Percentiles rank a stretch among this genome's conserved stretches.
Conservation (phyloP, 2,888 invertebrate genomes). For the Frankliniella fusca region DNA sequence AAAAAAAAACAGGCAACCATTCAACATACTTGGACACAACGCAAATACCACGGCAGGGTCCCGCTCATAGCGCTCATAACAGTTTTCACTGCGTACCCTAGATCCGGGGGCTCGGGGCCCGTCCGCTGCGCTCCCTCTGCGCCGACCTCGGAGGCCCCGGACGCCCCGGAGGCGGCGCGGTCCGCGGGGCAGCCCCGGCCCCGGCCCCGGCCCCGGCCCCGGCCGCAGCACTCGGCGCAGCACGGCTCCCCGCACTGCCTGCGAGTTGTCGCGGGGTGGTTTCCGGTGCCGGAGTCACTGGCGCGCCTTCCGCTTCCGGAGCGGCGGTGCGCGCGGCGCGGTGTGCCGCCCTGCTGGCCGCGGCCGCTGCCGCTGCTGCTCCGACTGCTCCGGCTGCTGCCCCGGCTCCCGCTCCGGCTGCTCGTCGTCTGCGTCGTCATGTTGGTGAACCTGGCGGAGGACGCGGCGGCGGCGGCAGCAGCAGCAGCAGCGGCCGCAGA, state of each 20-base stretch:
- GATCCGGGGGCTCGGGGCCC: too few relatives aligned
- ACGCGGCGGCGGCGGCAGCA: background rate
- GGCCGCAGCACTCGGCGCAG: background rate
- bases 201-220: background rate
- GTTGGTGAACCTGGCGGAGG: conserved; percentile 17
- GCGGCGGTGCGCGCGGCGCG: background rate
- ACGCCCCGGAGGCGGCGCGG: background rate
- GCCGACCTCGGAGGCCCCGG: background rate
- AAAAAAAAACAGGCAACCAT: too few relatives aligned
- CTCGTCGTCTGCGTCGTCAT: conserved; percentile 5
- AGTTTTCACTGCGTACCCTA: background rate
- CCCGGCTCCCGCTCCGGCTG: background rate
- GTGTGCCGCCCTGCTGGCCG: background rate
- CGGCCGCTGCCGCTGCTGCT: background rate
- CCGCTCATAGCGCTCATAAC: too few relatives aligned
- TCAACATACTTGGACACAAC: too few relatives aligned
- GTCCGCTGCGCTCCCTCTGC: background rate
- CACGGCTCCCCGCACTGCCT: conserved; percentile 1
- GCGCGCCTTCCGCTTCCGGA: conserved; percentile 3
- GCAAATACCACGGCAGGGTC: too few relatives aligned
- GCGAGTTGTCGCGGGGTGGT: conserved; percentile 20
- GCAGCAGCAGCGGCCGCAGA: background rate
- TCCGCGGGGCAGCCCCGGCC: background rate
- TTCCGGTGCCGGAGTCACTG: conserved; percentile 15
- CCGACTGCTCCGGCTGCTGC: background rate